These are phyloP conservation scores for Drosophila paramelanica DNA, from an alignment of 2,888 invertebrate genomes.

Conservation along the genomic window DNA sequence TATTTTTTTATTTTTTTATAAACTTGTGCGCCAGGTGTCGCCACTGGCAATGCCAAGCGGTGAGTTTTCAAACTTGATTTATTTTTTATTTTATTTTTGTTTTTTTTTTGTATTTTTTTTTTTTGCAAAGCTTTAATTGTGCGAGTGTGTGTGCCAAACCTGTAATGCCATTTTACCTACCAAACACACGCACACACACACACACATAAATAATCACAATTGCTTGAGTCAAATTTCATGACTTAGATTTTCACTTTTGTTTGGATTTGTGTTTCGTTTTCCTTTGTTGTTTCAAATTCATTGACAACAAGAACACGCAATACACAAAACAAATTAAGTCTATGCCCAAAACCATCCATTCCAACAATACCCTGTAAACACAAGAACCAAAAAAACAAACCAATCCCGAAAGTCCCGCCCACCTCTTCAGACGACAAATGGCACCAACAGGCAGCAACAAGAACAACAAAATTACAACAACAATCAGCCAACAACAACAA, in stretches of 20 bases:
- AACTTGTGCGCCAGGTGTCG: constrained; percentile 52
- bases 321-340: constrained; percentile 14
- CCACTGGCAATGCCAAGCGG: constrained; percentile 56
- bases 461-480: constrained; percentile 22
- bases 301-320: constrained; percentile 36
- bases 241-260: constrained; percentile 8
- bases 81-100: constrained; percentile 2
- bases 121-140: constrained; percentile 1
- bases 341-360: not conserved
- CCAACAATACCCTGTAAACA: not conserved
- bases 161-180: not conserved
- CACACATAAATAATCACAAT: not conserved
- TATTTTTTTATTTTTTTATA: constrained; percentile 9
- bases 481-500: constrained; percentile 20
- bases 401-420: not conserved
- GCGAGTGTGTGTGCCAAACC: constrained; percentile 1
- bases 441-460: constrained; percentile 19
- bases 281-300: constrained; percentile 36
- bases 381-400: constrained; percentile 16
- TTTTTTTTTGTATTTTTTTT: constrained; percentile 2
- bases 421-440: constrained; percentile 21
- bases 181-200: not conserved
- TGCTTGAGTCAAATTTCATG: constrained; percentile 11
- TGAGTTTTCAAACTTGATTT: constrained; percentile 45
- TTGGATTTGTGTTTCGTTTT: constrained; percentile 17